These are phyloP conservation scores for Pelecanoides urinatrix DNA, from an alignment of 2,113 vertebrate genomes.

Conservation along the genomic window DNA sequence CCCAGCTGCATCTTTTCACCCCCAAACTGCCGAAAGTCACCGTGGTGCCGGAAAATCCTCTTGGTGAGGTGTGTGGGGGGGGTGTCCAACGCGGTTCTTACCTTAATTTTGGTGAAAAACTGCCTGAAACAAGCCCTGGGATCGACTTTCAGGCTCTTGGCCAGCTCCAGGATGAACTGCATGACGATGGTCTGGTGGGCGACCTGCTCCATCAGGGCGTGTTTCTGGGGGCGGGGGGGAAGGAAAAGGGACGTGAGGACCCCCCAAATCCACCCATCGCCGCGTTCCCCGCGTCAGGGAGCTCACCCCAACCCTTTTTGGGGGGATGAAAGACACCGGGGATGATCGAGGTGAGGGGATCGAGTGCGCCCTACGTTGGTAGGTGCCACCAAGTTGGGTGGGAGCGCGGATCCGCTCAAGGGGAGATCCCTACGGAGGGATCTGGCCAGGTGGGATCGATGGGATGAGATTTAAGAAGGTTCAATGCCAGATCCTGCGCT, in stretches of 20 bases:
- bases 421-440: neutral
- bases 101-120: constrained; percentile 95
- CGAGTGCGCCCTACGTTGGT: neutral
- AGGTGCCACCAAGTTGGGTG: too few relatives aligned
- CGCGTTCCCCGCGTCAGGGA: neutral
- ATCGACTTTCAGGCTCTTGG: constrained; percentile 92
- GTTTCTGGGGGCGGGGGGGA: constrained; percentile 78
- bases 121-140: constrained; percentile 92
- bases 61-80: fast-evolving
- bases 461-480: fast-evolving
- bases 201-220: constrained; percentile 91
- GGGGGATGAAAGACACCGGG: too few relatives aligned
- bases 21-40: neutral
- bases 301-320: neutral
- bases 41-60: too few relatives aligned
- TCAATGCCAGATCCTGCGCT: neutral
- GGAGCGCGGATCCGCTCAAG: too few relatives aligned
- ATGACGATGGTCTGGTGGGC: constrained; percentile 97
- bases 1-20: neutral
- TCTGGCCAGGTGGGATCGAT: fast-evolving
- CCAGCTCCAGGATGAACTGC: constrained; percentile 94
- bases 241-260: fast-evolving
- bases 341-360: neutral
- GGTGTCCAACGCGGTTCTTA: neutral
- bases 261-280: neutral